phyloP scores from a whole-genome alignment of 2,113 vertebrate species.

The Furnarius figulus region DNA sequence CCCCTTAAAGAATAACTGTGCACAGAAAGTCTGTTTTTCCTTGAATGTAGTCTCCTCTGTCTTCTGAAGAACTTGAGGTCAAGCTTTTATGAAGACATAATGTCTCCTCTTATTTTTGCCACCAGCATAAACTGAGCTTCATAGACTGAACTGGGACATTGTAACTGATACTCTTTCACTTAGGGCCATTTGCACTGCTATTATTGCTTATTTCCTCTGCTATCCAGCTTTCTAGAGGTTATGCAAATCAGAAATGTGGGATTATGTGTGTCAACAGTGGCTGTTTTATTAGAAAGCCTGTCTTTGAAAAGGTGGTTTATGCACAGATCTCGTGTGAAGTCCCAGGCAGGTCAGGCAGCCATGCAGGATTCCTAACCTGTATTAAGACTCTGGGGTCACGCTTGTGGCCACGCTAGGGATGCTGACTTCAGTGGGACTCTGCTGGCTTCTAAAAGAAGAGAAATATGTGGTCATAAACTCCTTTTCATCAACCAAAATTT shows the following conservation, averaged over 20 bases:
- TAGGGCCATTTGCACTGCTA: constrained; percentile 4
- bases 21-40: constrained; percentile 38
- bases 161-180: background rate
- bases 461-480: background rate
- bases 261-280: constrained; percentile 40
- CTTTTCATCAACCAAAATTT: background rate
- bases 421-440: background rate
- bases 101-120: constrained; percentile 28
- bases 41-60: background rate
- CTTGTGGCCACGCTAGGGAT: background rate
- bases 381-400: background rate
- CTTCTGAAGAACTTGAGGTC: background rate
- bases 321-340: background rate
- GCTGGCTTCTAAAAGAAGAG: background rate
- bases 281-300: constrained; percentile 20
- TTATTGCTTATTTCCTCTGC: constrained; percentile 46
- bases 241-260: constrained; percentile 40
- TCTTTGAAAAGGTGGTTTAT: constrained; percentile 28
- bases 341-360: background rate
- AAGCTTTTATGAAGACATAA: constrained; percentile 47
- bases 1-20: constrained; percentile 2
- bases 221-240: constrained; percentile 5
- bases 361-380: background rate
- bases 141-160: background rate
- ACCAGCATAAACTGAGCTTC: background rate